Evolutionary conservation across 2,797 vertebrate genomes (phyloP).

Genomic region (Mormyrops boulengeri): DNA sequence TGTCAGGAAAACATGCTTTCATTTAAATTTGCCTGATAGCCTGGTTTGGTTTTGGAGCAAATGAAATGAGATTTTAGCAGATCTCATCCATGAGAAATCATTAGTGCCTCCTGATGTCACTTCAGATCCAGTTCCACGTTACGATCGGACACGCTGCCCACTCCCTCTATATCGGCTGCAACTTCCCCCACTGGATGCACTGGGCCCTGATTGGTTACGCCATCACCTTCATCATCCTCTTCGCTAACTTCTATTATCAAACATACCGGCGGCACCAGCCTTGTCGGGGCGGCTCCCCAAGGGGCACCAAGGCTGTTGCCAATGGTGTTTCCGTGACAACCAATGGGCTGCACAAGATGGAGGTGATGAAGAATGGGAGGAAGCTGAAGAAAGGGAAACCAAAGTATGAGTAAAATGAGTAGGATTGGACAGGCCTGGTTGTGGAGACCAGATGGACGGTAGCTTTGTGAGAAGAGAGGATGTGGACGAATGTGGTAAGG

Average conservation of each 20-base stretch:
- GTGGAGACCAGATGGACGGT: conserved; percentile 49
- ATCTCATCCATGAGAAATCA: not conserved
- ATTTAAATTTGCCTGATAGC: not conserved
- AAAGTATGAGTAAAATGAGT: conserved; percentile 76
- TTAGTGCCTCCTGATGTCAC: conserved; percentile 1
- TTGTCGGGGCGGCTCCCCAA: conserved; percentile 50
- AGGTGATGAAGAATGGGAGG: conserved; percentile 72
- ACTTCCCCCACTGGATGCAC: conserved; percentile 98
- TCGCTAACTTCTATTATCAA: conserved; percentile 96
- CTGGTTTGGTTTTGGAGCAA: not conserved
- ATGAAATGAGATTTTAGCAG: not conserved
- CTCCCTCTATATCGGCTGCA: conserved; percentile 92
- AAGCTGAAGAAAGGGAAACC: conserved; percentile 75
- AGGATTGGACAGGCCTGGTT: conserved; percentile 25
- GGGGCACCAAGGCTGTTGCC: conserved; percentile 61
- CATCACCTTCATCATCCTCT: conserved; percentile 91
- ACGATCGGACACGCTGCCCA: conserved; percentile 89
- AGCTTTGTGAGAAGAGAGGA: conserved; percentile 29
- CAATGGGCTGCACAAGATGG: conserved; percentile 74
- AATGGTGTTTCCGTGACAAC: conserved; percentile 65
- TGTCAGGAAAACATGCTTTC: not conserved
- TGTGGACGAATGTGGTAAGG: conserved; percentile 24
- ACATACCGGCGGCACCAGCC: conserved; percentile 80
- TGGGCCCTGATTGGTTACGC: conserved; percentile 93
- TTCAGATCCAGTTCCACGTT: conserved; percentile 93